These are phyloP conservation scores for Pachydiplax longipennis DNA, from an alignment of 2,888 invertebrate species.

Conservation along the genomic window DNA sequence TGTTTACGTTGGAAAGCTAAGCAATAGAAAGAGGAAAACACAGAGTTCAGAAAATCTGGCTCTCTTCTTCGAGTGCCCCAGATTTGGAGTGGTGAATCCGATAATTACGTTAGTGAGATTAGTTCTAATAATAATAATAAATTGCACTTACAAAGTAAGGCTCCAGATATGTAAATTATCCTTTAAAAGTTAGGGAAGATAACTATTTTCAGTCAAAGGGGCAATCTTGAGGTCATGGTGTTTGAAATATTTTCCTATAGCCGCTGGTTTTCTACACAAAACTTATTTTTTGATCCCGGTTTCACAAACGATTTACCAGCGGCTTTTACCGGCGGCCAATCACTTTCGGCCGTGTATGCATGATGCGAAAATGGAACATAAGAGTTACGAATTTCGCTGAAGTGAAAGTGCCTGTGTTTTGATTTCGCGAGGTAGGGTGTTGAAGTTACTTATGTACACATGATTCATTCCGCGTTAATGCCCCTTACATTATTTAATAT, in stretches of 20 bases:
- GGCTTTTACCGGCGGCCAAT: constrained; percentile 16
- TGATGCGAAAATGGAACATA: not conserved
- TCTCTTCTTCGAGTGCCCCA: not conserved
- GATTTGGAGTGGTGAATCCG: not conserved
- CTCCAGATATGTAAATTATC: not conserved
- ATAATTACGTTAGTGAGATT: not conserved
- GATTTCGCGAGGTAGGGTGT: too few relatives aligned
- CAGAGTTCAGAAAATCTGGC: not conserved
- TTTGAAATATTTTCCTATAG: not conserved
- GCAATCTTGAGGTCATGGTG: not conserved
- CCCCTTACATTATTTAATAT: too few relatives aligned
- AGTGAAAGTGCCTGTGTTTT: too few relatives aligned
- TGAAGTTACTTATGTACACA: too few relatives aligned
- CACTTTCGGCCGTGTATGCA: constrained; percentile 26
- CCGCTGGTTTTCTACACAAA: not conserved
- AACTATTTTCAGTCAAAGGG: not conserved
- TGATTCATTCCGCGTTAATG: too few relatives aligned
- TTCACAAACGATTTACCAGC: constrained; percentile 3
- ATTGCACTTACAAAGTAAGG: not conserved
- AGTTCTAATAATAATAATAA: not conserved
- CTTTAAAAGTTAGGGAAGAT: not conserved
- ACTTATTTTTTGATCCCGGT: not conserved
- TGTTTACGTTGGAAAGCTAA: not conserved
- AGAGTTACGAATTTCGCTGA: not conserved
- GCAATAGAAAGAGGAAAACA: not conserved